Conservation (phyloP, 2,888 invertebrate genomes). For the Stegana nigrithorax region DNA sequence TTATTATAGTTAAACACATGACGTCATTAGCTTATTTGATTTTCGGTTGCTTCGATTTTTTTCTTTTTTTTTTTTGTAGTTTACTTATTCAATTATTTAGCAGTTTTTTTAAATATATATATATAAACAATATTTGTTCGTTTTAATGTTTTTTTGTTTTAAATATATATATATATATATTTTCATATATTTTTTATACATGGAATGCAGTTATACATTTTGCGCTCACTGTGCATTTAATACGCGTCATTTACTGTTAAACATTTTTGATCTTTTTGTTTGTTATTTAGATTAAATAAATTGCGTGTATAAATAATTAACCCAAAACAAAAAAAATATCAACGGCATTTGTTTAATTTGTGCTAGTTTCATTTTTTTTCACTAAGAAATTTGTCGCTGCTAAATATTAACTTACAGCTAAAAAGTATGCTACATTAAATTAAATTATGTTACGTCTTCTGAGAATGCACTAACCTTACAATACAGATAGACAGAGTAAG, state of each 20-base stretch:
- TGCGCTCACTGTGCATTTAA: conserved; percentile 32
- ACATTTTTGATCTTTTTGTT: not conserved
- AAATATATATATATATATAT: not conserved
- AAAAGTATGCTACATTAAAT: conserved; percentile 32
- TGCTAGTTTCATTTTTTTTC: conserved; percentile 41
- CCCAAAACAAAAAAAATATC: conserved; percentile 34
- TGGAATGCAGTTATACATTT: conserved; percentile 65
- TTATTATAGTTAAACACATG: too few relatives aligned
- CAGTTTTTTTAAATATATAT: conserved; percentile 13
- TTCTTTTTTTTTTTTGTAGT: too few relatives aligned
- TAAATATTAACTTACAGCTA: not conserved
- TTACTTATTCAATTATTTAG: too few relatives aligned
- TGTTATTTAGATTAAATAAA: conserved; percentile 35
- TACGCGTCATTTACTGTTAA: not conserved
- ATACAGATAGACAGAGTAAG: conserved; percentile 39
- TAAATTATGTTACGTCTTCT: conserved; percentile 55
- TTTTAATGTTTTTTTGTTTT: conserved; percentile 34
- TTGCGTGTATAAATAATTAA: conserved; percentile 28
- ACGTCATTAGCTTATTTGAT: too few relatives aligned
- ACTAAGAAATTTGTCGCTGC: conserved; percentile 51
- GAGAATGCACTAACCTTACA: conserved; percentile 68
- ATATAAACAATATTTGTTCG: conserved; percentile 20
- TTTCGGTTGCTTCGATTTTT: conserved; percentile 30
- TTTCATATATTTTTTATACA: conserved; percentile 54
- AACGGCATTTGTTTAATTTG: conserved; percentile 48